These are phyloP conservation scores for Rhynchophorus ferrugineus DNA, from an alignment of 1,140 invertebrate species.

Conservation along the genomic window DNA sequence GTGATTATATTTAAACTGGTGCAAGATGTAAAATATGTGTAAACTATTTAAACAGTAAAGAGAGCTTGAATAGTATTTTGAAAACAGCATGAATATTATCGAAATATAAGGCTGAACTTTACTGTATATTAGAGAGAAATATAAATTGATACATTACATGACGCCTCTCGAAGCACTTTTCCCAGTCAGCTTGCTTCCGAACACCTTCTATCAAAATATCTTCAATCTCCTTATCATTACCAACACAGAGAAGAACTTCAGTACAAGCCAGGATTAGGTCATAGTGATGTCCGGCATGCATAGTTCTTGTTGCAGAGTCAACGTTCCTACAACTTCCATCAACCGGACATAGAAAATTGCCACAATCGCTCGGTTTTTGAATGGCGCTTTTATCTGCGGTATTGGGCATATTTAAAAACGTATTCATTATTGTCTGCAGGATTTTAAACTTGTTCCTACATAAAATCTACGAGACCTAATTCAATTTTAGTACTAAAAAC, in stretches of 20 bases:
- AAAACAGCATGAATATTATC: no score
- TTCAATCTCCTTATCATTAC: conserved; percentile 52
- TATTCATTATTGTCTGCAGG: conserved; percentile 36
- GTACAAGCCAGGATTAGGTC: conserved; percentile 30
- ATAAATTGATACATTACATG: no score
- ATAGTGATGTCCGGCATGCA: conserved; percentile 41
- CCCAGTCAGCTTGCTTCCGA: conserved; percentile 51
- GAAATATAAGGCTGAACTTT: no score
- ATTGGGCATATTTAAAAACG: conserved; percentile 24
- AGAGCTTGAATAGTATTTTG: background rate
- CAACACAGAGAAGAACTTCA: conserved; percentile 50
- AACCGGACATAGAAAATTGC: conserved; percentile 56
- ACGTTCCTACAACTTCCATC: conserved; percentile 40
- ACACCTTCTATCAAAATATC: conserved; percentile 54
- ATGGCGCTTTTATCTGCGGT: conserved; percentile 26
- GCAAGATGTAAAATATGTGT: background rate
- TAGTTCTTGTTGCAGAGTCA: conserved; percentile 31
- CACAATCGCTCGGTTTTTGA: conserved; percentile 41
- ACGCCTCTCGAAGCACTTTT: conserved; percentile 59
- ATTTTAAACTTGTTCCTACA: conserved; percentile 56
- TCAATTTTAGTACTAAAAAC: conserved; percentile 9
- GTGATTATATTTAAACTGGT: no score
- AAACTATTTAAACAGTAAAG: background rate
- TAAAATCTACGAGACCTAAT: conserved; percentile 45
- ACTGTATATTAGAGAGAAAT: no score